Evolutionary conservation across 2,113 vertebrate genomes (phyloP), one percentile per base, ranked within the genome.

Genomic region (Chaenocephalus aceratus): DNA sequence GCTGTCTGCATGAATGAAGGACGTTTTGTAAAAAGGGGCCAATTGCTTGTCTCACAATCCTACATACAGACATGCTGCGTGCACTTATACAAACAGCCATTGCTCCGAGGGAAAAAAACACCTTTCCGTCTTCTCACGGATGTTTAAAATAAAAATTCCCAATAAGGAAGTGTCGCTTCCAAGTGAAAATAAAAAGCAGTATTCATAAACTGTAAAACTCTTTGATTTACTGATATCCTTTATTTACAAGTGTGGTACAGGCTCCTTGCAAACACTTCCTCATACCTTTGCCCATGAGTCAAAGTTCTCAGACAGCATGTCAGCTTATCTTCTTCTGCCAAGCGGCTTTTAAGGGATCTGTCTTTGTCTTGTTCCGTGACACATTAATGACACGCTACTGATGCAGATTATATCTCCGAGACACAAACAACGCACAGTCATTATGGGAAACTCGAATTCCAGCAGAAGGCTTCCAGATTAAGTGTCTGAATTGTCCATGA

Each of bases 231-330:
- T 77, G 62, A 82, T 41, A 84, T 41, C 63, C 34, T 41, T 67
- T 62, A 51, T 44, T 30, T 34, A 67, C 80, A 52, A 44, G n/a
- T 57, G 23, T 71, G 5, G 6, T n/a, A 65, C 57, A 41, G 34
- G 21, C 66, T 75, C 13, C 48, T 83, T n/a, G 15, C 12, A 72
- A 72, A 34, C 80, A 88, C 84, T 95, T 95, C 94, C 94, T 94
- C 89, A 93, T 95, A 93, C 91, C 92, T 89, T 86, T 83, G 81
- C 64, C 73, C 69, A 26, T 67, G 73, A 92, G 90, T 92, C 91
- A 92, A 89, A 91, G 89, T 89, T 79, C 85, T 89, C 88, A 92
- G 92, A 93, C 88, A 46, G 77, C 76, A 62, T 36, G 82, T 73
- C 77, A 63, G 48, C 84, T 85, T 89, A 77, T 93, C 85, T 71